Conservation (phyloP, 2,888 invertebrate genomes). For the Meandrusa payeni region DNA sequence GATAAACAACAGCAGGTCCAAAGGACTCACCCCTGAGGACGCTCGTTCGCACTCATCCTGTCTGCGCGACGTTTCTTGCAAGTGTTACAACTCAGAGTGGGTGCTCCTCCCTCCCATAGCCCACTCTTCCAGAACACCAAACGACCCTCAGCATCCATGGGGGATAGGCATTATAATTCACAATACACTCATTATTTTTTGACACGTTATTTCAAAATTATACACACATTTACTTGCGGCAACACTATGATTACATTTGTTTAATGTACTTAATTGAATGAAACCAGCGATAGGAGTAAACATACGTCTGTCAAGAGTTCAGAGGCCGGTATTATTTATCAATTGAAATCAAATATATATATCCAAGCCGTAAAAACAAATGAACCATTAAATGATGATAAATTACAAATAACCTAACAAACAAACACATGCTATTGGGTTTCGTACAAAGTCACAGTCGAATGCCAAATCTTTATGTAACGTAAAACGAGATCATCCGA, state of each 20-base stretch:
- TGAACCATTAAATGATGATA: too few species aligned
- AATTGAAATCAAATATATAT: too few species aligned
- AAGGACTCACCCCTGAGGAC: slow-evolving; percentile 62
- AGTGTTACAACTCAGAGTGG: slow-evolving; percentile 67
- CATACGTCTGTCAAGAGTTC: too few species aligned
- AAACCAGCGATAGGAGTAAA: too few species aligned
- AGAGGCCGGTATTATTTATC: too few species aligned
- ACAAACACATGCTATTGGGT: too few species aligned
- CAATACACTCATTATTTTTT: not conserved
- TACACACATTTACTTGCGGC: too few species aligned
- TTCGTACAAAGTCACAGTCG: slow-evolving; percentile 12
- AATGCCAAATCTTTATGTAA: slow-evolving; percentile 52
- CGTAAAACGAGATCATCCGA: slow-evolving; percentile 45
- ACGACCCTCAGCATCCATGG: slow-evolving; percentile 72
- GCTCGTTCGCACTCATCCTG: slow-evolving; percentile 64
- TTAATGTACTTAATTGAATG: too few species aligned
- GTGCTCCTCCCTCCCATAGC: slow-evolving; percentile 68
- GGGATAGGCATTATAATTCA: slow-evolving; percentile 40
- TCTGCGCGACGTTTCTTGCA: slow-evolving; percentile 72
- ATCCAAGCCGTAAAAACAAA: too few species aligned
- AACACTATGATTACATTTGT: too few species aligned
- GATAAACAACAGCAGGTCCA: slow-evolving; percentile 21
- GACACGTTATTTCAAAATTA: slow-evolving; percentile 9
- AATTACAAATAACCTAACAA: too few species aligned
- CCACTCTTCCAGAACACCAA: slow-evolving; percentile 73